Percentiles rank a stretch among this genome's conserved stretches.
phyloP scores from a whole-genome alignment of 1,140 invertebrate species.

The Ylistrum balloti region DNA sequence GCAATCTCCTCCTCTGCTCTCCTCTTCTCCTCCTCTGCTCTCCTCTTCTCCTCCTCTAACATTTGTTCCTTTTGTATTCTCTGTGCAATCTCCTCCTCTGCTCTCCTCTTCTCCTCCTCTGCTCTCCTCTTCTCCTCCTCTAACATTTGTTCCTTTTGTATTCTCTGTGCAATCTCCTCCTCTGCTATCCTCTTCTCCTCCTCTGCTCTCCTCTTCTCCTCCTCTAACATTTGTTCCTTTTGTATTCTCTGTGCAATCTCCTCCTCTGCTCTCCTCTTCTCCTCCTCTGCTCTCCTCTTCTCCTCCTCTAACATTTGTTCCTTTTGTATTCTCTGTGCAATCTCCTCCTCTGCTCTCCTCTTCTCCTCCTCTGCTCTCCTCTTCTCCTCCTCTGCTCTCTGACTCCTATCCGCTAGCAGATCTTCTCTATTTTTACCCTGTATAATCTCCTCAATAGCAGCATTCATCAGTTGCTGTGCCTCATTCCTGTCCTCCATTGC shows the following conservation, averaged over 20 bases:
- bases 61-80: not conserved
- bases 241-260: not conserved
- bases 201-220: not conserved
- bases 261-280: slow-evolving; percentile 12
- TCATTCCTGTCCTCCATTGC: slow-evolving; percentile 22
- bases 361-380: slow-evolving; percentile 15
- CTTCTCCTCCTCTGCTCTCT: slow-evolving; percentile 5
- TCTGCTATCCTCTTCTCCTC: slow-evolving; percentile 22
- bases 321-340: not conserved
- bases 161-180: slow-evolving; percentile 5
- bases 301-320: not conserved
- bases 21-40: not conserved
- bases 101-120: slow-evolving; percentile 29
- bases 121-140: not conserved
- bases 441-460: not conserved
- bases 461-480: not conserved
- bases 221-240: too few species aligned
- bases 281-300: slow-evolving; percentile 13
- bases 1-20: not conserved
- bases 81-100: slow-evolving; percentile 23
- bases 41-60: not conserved
- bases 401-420: not conserved
- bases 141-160: too few species aligned
- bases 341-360: slow-evolving; percentile 13
- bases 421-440: not conserved